Evolutionary conservation across 1,140 invertebrate species (phyloP).

Genomic region (Leptestheria dahalacensis): DNA sequence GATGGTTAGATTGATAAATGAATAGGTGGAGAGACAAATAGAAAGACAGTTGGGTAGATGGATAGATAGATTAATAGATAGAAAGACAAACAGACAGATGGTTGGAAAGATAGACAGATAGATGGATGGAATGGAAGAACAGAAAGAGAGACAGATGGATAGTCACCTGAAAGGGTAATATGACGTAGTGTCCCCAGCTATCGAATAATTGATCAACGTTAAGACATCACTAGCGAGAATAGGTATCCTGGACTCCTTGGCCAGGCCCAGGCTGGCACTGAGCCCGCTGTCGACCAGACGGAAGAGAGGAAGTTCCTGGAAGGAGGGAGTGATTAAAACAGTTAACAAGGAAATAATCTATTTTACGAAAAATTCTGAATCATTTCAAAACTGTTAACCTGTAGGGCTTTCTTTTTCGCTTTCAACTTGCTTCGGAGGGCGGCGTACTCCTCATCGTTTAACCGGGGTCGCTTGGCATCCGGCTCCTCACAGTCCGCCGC

Average conservation of each 20-base stretch:
- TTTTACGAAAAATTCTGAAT: background rate
- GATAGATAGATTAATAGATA: too few species aligned
- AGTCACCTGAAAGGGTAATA: slow-evolving; percentile 26
- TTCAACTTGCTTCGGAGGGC: slow-evolving; percentile 36
- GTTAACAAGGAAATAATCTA: background rate
- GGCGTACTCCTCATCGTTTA: slow-evolving; percentile 36
- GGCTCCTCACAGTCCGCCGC: too few species aligned
- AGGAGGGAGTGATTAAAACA: slow-evolving; percentile 10
- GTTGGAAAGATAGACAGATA: too few species aligned
- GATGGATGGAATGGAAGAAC: too few species aligned
- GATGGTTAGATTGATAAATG: too few species aligned
- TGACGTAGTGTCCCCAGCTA: slow-evolving; percentile 51
- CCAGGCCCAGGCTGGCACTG: slow-evolving; percentile 19
- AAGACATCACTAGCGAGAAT: slow-evolving; percentile 67
- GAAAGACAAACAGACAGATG: too few species aligned
- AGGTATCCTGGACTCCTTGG: slow-evolving; percentile 38
- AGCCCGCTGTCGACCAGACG: slow-evolving; percentile 19
- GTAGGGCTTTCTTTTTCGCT: slow-evolving; percentile 36
- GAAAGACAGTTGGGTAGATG: too few species aligned
- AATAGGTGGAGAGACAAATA: too few species aligned
- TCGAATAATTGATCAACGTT: slow-evolving; percentile 57
- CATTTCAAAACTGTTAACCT: too few species aligned
- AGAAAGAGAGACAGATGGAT: too few species aligned
- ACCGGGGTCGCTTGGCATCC: background rate
- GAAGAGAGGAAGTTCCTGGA: slow-evolving; percentile 22